Percentiles rank a stretch among this genome's conserved stretches.
Evolutionary conservation across 64 coral and sea anemone species (phyloP).

Genomic region (Catalaphyllia jardinei): DNA sequence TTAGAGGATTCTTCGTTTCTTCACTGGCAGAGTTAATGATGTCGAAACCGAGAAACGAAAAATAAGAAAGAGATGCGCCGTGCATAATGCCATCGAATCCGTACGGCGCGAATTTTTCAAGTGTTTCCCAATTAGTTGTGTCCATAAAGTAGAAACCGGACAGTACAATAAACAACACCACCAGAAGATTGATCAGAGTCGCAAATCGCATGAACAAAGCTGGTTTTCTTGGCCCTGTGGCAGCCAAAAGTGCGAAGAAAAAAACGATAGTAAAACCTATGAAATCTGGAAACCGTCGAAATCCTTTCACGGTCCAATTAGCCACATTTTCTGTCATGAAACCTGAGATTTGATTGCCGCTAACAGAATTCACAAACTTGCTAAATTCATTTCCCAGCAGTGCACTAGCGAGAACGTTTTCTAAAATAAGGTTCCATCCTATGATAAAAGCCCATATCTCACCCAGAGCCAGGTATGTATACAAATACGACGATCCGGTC

Average conservation of each 20-base stretch:
- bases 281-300: constrained; percentile 70
- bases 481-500: constrained; percentile 84
- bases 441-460: constrained; percentile 92
- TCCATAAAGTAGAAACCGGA: constrained; percentile 83
- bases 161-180: constrained; percentile 63
- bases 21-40: constrained; percentile 86
- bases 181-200: constrained; percentile 69
- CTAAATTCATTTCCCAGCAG: constrained; percentile 78
- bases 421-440: constrained; percentile 87
- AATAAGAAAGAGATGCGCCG: constrained; percentile 76
- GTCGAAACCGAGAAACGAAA: constrained; percentile 88
- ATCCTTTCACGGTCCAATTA: constrained; percentile 51
- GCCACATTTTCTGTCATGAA: constrained; percentile 63
- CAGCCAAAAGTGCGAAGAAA: constrained; percentile 47
- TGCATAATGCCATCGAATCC: constrained; percentile 71
- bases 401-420: constrained; percentile 78
- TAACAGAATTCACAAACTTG: constrained; percentile 66
- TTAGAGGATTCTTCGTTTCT: constrained; percentile 64
- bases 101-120: constrained; percentile 84
- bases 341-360: constrained; percentile 38
- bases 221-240: constrained; percentile 59
- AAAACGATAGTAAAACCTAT: constrained; percentile 64
- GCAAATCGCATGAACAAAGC: constrained; percentile 70
- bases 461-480: constrained; percentile 75
- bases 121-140: constrained; percentile 76